Evolutionary conservation across 2,888 invertebrate genomes (phyloP), one percentile per base, ranked within the genome.

Genomic region (Drosophila stalkeri): DNA sequence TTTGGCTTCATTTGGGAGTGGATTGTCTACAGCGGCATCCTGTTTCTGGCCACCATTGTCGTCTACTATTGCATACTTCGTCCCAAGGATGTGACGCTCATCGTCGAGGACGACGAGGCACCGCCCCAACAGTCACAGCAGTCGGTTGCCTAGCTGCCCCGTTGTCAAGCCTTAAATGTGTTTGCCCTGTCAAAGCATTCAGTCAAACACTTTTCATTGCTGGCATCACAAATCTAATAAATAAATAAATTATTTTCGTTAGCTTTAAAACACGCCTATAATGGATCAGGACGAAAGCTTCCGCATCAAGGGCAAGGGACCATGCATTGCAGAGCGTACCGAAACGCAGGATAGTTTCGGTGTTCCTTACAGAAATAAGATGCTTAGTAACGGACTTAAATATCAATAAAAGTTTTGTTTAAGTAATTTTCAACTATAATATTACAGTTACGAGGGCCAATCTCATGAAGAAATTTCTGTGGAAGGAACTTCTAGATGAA

Each of bases 1-100:
- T 96, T 94, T 87, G 92, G 93, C 39, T 97, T 95, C 84, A 94
- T 95, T 59, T 95, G 95, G 80, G 94, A 94, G 77, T 93, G 95
- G 44, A 95, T 96, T 59, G 93, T 95, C 14, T 93, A 93, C 20
- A 95, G 96, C 80, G 93, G 95, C 60, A 77, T 94, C 11, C 91
- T 95, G 35, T 95, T 96, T 82, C 92, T 95, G 57, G 92, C 94
- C 76, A 95, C 95, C 71, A 94, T 96, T 91, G 82, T 95, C 37
- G 94, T 95, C 43, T 96, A 96, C 93, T 94, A 95, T 81, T 93
- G 93, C 60, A 82, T 96, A 54, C 93, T 96, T 73, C 95, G 95
- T 86, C 96, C 96, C 3, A 94, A 94, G 79, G 94, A 95, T 86
- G 94, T 94, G 3, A 92, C 94, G 72, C 93, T 95, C 55, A 93